Conservation (phyloP, 2,113 vertebrate genomes). For the Megalops atlanticus region DNA sequence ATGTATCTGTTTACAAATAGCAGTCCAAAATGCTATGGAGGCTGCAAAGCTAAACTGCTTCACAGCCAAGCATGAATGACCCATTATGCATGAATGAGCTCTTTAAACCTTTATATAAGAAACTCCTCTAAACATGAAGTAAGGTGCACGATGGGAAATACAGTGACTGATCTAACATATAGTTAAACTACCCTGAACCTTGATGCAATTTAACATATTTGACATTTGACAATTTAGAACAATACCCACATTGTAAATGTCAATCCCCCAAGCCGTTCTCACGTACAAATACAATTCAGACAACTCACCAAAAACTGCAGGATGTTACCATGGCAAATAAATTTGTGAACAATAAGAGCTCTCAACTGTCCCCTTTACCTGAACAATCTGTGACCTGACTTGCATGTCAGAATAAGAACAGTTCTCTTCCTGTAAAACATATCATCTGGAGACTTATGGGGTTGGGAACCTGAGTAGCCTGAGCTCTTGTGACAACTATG, state of each 20-base stretch:
- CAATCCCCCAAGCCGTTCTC: not conserved
- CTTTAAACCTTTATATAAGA: not conserved
- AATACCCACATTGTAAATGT: not conserved
- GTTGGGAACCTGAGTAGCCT: too few species aligned
- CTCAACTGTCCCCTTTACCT: not conserved
- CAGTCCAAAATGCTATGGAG: not conserved
- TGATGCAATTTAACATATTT: too few species aligned
- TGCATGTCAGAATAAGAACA: not conserved
- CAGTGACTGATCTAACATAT: too few species aligned
- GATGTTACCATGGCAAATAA: not conserved
- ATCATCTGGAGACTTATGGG: too few species aligned
- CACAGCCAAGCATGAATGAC: not conserved
- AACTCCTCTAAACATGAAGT: not conserved
- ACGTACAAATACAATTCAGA: too few species aligned
- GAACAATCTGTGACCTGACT: not conserved
- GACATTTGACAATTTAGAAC: too few species aligned
- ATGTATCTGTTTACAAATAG: not conserved
- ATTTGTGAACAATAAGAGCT: not conserved
- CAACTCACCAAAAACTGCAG: too few species aligned
- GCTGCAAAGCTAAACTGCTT: not conserved
- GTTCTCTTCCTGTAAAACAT: too few species aligned
- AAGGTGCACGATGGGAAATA: too few species aligned
- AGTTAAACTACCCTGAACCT: too few species aligned
- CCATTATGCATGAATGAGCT: not conserved
- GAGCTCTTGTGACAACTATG: too few species aligned